Base-by-base conservation (phyloP, 2,888 invertebrate species). In the Amblyjoppa fuscipennis region DNA sequence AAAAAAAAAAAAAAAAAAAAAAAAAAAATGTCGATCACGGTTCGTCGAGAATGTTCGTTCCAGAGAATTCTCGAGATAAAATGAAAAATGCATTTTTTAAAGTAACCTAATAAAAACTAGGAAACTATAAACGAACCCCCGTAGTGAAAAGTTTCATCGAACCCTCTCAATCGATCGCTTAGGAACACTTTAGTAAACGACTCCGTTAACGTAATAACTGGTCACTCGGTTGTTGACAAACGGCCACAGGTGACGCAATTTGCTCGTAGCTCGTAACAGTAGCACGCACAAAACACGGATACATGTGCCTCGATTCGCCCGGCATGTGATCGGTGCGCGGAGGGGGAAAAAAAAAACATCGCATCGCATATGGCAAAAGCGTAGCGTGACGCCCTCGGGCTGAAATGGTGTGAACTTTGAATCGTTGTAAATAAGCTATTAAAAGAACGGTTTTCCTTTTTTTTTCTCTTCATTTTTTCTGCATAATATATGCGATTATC, bases 231-330 rank as follows among this genome's bases (percentile, higher is more conserved):
- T 76, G 69, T 84, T 76, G 53, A 71, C 75, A 31, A 53, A 49
- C 51, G 31, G 25, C 45, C 20, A 64, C 69, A 79, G 74, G 83
- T 83, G 83, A 83, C 79, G 79, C 69, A 80, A 75, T 28, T 71
- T 38, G 34, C 68, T 38, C 45, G 45, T 9, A n/a, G 64, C 59
- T 71, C 66, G 68, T 38, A 56, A 49, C 28, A 20, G 71, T 45
- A 56, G 45, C 56, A 49, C 38, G 56, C 56, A 56, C 31, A 9
- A 31, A 28, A 51, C 49, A 51, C 68, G 38, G 11, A 38, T n/a
- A 64, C 64, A 51, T n/a, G 64, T 34, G 34, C 51, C 51, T 5
- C 6, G n/a, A 16, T n/a, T 34, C 31, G 16, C 61, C 3, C 28
- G 16, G 31, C 34, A 16, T 61, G 34, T 61, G 28, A 34, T 61